Conservation (phyloP, 1,140 invertebrate genomes). For the Proales similis region DNA sequence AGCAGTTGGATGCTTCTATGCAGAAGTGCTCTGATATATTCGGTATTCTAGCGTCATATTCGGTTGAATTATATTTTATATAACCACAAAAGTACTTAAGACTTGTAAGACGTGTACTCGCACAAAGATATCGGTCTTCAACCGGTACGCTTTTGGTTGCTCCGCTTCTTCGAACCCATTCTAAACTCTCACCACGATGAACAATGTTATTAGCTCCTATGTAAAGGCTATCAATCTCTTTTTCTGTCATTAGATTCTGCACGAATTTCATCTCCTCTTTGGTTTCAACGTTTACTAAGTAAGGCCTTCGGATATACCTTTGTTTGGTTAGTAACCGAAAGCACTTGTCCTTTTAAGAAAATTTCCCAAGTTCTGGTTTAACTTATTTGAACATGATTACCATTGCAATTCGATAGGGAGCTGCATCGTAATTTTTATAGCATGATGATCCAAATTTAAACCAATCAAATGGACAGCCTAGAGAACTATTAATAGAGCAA, state of each 20-base stretch:
- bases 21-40: conserved; percentile 9
- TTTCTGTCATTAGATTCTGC: conserved; percentile 27
- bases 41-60: conserved; percentile 2
- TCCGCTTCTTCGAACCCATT: conserved; percentile 16
- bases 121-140: conserved; percentile 5
- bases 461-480: conserved; percentile 31
- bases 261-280: conserved; percentile 38
- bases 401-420: conserved; percentile 22
- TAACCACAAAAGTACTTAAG: conserved; percentile 17
- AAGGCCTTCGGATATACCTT: not conserved
- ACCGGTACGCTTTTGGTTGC: conserved; percentile 16
- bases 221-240: conserved; percentile 24
- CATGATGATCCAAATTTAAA: conserved; percentile 34
- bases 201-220: conserved; percentile 32
- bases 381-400: not conserved
- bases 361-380: conserved; percentile 5
- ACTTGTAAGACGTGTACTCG: conserved; percentile 13
- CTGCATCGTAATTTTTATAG: conserved; percentile 28
- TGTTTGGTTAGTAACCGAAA: not conserved
- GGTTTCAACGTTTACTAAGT: conserved; percentile 27
- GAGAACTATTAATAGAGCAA: not conserved
- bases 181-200: conserved; percentile 3
- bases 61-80: conserved; percentile 9
- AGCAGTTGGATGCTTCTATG: conserved; percentile 29
- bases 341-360: conserved; percentile 8